Evolutionary conservation across 2,113 vertebrate genomes (phyloP), one percentile per base, ranked within the genome.

Genomic region (Diglossa brunneiventris): DNA sequence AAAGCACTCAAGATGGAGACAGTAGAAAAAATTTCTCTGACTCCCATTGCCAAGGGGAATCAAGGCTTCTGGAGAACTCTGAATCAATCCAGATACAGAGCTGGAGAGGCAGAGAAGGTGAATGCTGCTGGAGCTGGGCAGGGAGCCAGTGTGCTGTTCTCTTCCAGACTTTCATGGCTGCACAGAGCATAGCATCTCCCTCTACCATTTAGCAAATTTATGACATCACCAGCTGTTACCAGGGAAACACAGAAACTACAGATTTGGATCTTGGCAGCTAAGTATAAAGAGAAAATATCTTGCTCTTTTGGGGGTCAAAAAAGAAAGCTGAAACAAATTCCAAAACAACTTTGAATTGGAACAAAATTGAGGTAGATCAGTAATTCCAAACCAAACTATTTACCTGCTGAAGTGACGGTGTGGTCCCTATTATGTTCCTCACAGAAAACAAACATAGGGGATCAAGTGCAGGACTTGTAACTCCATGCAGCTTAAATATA

Each of bases 181-280:
- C 79, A 81, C 63, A 52, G 90, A 88, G 64, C 64, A 63, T 16
- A 74, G 30, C 11, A 6, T 90, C 90, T 93, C 90, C 61, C 92
- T 53, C 42, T 68, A 68, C 72, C 79, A 81, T 76, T 94, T 88
- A 70, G 92, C 78, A 61, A 90, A 77, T 87, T n/a, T 75, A 20
- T 90, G 69, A 49, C 66, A 90, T 89, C 88, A 87, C 49, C 81
- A 86, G 69, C 83, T 89, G 92, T 95, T 93, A 87, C 96, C 80
- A 79, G n/a, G 94, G 96, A 94, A 95, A 96, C 79, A 63, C 44
- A 84, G 90, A 81, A 95, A 92, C n/a, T 80, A 83, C 72, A 64
- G 30, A 90, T 74, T 83, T 52, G 41, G 56, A 86, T 92, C 64
- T 93, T 96, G 93, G 83, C 88, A 96, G 80, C 49, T 84, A 76